These are phyloP conservation scores for Himalopsyche kuldschensis DNA, from an alignment of 2,888 invertebrate genomes.

Conservation along the genomic window DNA sequence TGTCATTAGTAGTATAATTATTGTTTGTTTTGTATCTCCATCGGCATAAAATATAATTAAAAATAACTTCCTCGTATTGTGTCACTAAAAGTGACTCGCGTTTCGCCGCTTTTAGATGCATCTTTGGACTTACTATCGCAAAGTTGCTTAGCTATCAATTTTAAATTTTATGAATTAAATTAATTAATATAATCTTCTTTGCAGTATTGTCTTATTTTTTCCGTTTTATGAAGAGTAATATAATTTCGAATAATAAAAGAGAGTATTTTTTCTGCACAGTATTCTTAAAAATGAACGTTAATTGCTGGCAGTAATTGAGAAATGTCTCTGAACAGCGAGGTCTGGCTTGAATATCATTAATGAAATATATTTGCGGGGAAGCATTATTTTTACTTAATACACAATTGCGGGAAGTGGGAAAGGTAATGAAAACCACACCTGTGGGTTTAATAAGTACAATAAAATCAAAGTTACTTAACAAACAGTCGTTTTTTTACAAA, in stretches of 20 bases:
- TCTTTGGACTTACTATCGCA: too few relatives aligned
- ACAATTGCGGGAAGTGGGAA: not conserved
- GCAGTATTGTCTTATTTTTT: too few relatives aligned
- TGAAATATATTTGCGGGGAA: not conserved
- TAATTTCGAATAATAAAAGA: not conserved
- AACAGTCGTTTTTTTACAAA: too few relatives aligned
- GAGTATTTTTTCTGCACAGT: not conserved
- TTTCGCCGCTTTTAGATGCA: too few relatives aligned
- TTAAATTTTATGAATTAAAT: too few relatives aligned
- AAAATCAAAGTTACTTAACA: not conserved
- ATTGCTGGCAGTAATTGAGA: not conserved
- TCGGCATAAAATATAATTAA: too few relatives aligned
- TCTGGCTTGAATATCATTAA: not conserved
- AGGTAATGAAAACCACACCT: not conserved
- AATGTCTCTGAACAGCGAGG: not conserved
- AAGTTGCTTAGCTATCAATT: too few relatives aligned
- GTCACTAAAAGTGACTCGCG: too few relatives aligned
- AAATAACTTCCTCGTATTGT: too few relatives aligned
- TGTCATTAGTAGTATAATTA: too few relatives aligned
- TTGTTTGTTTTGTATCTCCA: too few relatives aligned
- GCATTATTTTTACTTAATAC: not conserved
- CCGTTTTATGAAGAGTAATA: not conserved
- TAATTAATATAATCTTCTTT: too few relatives aligned
- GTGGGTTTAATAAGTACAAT: not conserved
- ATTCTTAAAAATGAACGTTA: not conserved